These are phyloP conservation scores for Panulirus ornatus DNA, from an alignment of 1,140 invertebrate species.

Conservation along the genomic window DNA sequence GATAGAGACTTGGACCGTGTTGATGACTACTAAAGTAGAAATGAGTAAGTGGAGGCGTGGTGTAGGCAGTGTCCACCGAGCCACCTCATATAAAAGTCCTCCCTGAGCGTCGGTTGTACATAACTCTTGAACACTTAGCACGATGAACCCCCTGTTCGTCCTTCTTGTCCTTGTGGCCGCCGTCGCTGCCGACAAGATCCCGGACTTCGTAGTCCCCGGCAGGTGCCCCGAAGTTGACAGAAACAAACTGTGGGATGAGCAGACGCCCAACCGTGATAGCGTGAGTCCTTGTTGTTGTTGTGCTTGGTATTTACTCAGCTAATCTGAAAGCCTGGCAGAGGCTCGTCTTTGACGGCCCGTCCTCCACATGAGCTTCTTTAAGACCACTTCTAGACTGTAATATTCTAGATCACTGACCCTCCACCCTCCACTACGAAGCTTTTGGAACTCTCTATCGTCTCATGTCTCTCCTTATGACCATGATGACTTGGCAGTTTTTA, in stretches of 20 bases:
- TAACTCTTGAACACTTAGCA: not conserved
- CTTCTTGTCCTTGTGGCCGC: slow-evolving; percentile 21
- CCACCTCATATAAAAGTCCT: not conserved
- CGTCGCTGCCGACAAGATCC: slow-evolving; percentile 40
- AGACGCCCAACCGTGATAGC: not conserved
- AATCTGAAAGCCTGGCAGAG: no score
- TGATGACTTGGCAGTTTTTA: no score
- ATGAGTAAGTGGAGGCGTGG: not conserved
- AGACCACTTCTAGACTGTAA: no score
- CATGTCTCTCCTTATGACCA: no score
- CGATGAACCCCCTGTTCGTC: not conserved
- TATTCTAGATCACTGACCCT: no score
- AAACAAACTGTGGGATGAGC: not conserved
- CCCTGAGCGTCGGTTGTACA: not conserved
- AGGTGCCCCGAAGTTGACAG: slow-evolving; percentile 22
- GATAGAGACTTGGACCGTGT: no score
- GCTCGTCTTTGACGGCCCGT: no score
- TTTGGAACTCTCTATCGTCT: no score
- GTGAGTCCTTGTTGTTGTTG: not conserved
- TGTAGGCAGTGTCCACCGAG: not conserved
- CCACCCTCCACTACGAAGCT: no score
- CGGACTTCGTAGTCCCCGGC: slow-evolving; percentile 37
- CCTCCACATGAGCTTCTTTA: no score
- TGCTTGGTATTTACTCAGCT: not conserved
- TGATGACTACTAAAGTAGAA: no score